Evolutionary conservation across 2,113 vertebrate genomes (phyloP).

Genomic region (Coryphaenoides rupestris): DNA sequence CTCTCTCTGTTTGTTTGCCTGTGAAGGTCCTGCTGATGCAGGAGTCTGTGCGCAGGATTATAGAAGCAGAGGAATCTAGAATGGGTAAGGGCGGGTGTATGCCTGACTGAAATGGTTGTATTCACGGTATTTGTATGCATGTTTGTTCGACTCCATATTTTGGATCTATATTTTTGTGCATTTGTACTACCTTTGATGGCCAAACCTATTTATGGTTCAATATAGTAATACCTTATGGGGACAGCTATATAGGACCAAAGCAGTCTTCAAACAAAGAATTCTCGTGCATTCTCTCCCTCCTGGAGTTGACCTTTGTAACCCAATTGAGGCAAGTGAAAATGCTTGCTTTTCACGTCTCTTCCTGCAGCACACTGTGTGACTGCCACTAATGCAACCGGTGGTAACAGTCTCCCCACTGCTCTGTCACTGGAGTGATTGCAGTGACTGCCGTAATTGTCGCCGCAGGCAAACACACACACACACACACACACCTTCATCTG

Average conservation of each 20-base stretch:
- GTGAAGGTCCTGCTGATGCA: slow-evolving; percentile 93
- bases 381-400: slow-evolving; percentile 26
- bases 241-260: too few relatives aligned
- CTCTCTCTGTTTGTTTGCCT: slow-evolving; percentile 25
- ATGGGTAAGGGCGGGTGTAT: slow-evolving; percentile 82
- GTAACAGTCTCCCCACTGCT: slow-evolving; percentile 41
- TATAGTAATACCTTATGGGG: too few relatives aligned
- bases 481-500: slow-evolving; percentile 20
- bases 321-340: slow-evolving; percentile 27
- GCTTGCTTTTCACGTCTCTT: slow-evolving; percentile 22
- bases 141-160: not conserved
- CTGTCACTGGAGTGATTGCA: slow-evolving; percentile 36
- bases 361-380: slow-evolving; percentile 38
- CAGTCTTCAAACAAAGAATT: not conserved
- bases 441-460: slow-evolving; percentile 31
- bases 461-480: slow-evolving; percentile 20
- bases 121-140: not conserved
- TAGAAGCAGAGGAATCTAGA: slow-evolving; percentile 91
- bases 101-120: not conserved
- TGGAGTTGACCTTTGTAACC: not conserved
- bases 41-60: slow-evolving; percentile 93
- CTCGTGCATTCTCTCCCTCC: not conserved
- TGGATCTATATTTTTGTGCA: too few relatives aligned
- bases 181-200: too few relatives aligned
- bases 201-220: too few relatives aligned